Base-by-base conservation (phyloP, 64 coral and sea anemone genomes). In the Montipora sp. region DNA sequence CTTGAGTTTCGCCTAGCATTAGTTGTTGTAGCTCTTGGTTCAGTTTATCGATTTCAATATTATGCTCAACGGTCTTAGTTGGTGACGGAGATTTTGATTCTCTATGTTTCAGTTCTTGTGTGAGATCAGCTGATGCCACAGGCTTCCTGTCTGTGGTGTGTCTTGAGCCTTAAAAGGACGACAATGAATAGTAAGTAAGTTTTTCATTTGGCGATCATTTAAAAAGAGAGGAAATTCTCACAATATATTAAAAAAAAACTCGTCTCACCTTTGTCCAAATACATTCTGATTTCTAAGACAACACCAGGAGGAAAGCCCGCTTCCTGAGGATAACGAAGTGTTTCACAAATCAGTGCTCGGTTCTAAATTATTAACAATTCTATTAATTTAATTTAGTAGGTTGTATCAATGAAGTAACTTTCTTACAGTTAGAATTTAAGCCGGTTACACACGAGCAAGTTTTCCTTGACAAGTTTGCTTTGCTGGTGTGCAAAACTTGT, bases 251-350 rank as follows among this genome's bases (percentile, higher is more conserved):
- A 36, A 43, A 12, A 7, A 47, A 24, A 5, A 83, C 4, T 8
- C 12, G 4, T 11, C 84, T 46, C 51, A 89, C 89, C 87, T 92
- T 95, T 95, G 44, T 98, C 93, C 13, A 98, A 60, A 75, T 92
- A 98, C 90, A 98, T 95, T 60, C 85, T 90, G 75, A 98, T 98
- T 90, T 98, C 96, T 51, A 98, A 75, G 74, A 98, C 95, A 20
- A 95, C 96, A 80, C 96, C 96, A 55, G 93, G 96, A 71, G 96
- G 85, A 81, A 98, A 98, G 2, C 73, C 90, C 5, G 96, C 96
- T 79, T 98, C 96, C 96, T 98, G 57, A 49, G 44, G 1, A 79
- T 92, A 81, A 51, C 14, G 59, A 84, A 44, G 8, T 71, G 19
- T 22, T 23, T 71, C 5, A 71, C 20, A 71, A 71, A 8, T 71